Conservation (phyloP, 1,140 invertebrate genomes). For the Euschistus heros region DNA sequence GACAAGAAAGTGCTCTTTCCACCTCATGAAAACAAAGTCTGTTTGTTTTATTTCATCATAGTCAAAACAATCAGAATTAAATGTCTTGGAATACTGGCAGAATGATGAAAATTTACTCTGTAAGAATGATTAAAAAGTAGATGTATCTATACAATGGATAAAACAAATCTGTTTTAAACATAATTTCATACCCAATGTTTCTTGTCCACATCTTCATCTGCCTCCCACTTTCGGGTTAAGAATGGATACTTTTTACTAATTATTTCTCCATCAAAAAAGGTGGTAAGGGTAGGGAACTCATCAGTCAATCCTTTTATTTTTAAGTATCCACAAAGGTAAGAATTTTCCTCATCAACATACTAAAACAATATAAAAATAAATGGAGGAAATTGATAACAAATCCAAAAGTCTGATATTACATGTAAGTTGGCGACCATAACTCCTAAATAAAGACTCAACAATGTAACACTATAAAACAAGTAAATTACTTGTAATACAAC, state of each 20-base stretch:
- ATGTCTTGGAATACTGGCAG: slow-evolving; percentile 79
- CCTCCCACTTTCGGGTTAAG: slow-evolving; percentile 92
- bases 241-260: slow-evolving; percentile 93
- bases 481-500: slow-evolving; percentile 83
- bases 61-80: slow-evolving; percentile 90
- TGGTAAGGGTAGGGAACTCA: slow-evolving; percentile 89
- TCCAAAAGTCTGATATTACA: neutral
- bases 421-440: neutral
- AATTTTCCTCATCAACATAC: slow-evolving; percentile 92
- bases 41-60: slow-evolving; percentile 79
- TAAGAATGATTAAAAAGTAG: slow-evolving; percentile 33
- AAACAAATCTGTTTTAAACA: neutral
- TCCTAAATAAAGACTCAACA: neutral
- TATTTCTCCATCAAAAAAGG: slow-evolving; percentile 97
- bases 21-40: slow-evolving; percentile 91
- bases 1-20: slow-evolving; percentile 93
- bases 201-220: slow-evolving; percentile 92
- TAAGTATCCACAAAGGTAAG: slow-evolving; percentile 89
- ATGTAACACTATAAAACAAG: too few species aligned
- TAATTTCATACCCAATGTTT: slow-evolving; percentile 78
- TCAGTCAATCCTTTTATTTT: slow-evolving; percentile 94
- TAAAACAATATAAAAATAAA: slow-evolving; percentile 43
- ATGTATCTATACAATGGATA: neutral
- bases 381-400: too few species aligned
- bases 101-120: slow-evolving; percentile 73